Percentiles rank a stretch among this genome's conserved stretches.
Conservation (phyloP, 2,888 invertebrate genomes). For the Phorcus lineatus region DNA sequence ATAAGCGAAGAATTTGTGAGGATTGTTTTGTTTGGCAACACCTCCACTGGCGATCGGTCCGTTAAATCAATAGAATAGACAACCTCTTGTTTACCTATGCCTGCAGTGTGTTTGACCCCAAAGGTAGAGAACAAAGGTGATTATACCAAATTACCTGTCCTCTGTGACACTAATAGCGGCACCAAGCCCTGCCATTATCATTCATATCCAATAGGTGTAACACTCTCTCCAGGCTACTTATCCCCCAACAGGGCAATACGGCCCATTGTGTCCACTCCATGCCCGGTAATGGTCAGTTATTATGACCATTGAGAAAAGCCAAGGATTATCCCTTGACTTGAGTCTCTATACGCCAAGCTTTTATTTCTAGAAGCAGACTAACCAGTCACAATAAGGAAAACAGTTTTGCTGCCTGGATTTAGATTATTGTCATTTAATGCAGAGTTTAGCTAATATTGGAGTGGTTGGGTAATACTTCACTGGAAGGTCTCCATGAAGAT, state of each 20-base stretch:
- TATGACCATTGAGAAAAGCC: constrained; percentile 4
- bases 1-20: neutral
- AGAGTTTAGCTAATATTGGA: neutral
- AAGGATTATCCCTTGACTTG: constrained; percentile 4
- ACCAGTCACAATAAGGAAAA: neutral
- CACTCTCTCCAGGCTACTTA: neutral
- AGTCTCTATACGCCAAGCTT: neutral
- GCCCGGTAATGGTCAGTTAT: constrained; percentile 8
- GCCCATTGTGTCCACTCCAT: neutral
- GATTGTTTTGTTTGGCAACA: constrained; percentile 16
- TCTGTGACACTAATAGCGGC: constrained; percentile 13
- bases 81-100: constrained; percentile 1
- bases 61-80: constrained; percentile 18
- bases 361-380: neutral
- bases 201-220: neutral
- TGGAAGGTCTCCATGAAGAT: neutral
- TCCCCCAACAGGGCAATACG: neutral
- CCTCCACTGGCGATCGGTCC: neutral
- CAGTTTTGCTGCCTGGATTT: neutral
- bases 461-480: neutral
- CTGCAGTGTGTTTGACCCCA: neutral
- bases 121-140: constrained; percentile 14
- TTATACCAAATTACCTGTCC: constrained; percentile 13
- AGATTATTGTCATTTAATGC: neutral
- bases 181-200: constrained; percentile 15